Conservation (phyloP, 1,140 invertebrate species). For the Spodoptera frugiperda region DNA sequence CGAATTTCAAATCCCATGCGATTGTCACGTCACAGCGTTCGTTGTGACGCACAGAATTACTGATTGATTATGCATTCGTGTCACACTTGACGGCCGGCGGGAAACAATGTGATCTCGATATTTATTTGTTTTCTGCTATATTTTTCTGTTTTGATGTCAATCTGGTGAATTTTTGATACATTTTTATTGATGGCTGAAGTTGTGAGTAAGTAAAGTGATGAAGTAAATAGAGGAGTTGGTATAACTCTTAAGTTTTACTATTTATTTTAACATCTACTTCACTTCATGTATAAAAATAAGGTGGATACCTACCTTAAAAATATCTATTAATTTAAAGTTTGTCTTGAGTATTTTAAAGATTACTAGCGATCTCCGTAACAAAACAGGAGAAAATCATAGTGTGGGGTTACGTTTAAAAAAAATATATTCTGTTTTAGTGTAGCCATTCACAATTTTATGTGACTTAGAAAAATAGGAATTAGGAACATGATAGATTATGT, state of each 20-base stretch:
- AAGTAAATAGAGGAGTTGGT: not conserved
- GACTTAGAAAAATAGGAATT: too few species aligned
- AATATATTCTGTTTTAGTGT: too few species aligned
- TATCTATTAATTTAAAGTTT: too few species aligned
- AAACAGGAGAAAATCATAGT: too few species aligned
- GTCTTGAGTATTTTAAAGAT: too few species aligned
- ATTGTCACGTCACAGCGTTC: conserved; percentile 64
- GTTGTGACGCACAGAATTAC: conserved; percentile 74
- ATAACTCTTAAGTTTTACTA: too few species aligned
- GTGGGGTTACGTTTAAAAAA: too few species aligned
- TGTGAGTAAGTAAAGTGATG: not conserved
- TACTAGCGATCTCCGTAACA: too few species aligned
- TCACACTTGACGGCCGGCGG: conserved; percentile 71
- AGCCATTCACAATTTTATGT: not conserved
- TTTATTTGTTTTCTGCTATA: conserved; percentile 26
- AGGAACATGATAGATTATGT: too few species aligned
- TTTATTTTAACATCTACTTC: too few species aligned
- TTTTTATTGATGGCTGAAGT: not conserved
- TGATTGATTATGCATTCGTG: conserved; percentile 84
- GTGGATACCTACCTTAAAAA: too few species aligned
- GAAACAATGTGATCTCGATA: conserved; percentile 56
- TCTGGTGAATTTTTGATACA: not conserved
- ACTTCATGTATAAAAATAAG: too few species aligned
- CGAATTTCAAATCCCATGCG: conserved; percentile 73
- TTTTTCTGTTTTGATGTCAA: not conserved